phyloP scores from a whole-genome alignment of 2,797 vertebrate genomes.

The Fistularia tabacaria region DNA sequence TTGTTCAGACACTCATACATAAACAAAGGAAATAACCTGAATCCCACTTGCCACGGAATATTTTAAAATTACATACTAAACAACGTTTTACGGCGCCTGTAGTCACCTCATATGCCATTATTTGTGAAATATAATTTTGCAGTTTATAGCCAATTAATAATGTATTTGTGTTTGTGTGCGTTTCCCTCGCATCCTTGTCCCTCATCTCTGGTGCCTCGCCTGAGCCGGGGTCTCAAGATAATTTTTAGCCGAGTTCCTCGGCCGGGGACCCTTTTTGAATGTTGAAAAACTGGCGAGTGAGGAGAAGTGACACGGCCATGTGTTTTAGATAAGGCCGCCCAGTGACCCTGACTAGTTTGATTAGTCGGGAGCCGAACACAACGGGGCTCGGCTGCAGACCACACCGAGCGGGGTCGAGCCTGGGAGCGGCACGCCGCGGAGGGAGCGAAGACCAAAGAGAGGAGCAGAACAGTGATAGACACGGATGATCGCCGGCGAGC shows the following conservation, averaged over 20 bases:
- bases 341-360: conserved; percentile 69
- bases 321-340: conserved; percentile 72
- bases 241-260: conserved; percentile 20
- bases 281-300: conserved; percentile 52
- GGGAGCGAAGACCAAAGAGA: conserved; percentile 35
- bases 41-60: neutral
- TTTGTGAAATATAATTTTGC: neutral
- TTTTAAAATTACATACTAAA: neutral
- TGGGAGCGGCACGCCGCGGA: conserved; percentile 27
- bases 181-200: neutral
- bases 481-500: conserved; percentile 52
- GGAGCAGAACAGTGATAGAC: conserved; percentile 44
- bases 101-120: too few species aligned
- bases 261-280: conserved; percentile 65
- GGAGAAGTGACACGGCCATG: conserved; percentile 71
- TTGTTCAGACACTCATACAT: conserved; percentile 23
- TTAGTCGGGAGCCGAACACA: conserved; percentile 57
- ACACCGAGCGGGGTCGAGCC: conserved; percentile 48
- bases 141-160: neutral
- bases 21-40: conserved; percentile 32
- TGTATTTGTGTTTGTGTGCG: too few species aligned
- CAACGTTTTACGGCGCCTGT: too few species aligned
- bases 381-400: conserved; percentile 49
- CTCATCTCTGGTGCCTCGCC: too few species aligned
- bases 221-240: conserved; percentile 23